A percentile compares a stretch with the other conserved stretches of the same genome.
These are phyloP conservation scores for Folsomia manolachei DNA, from an alignment of 2,888 invertebrate species.

Conservation along the genomic window DNA sequence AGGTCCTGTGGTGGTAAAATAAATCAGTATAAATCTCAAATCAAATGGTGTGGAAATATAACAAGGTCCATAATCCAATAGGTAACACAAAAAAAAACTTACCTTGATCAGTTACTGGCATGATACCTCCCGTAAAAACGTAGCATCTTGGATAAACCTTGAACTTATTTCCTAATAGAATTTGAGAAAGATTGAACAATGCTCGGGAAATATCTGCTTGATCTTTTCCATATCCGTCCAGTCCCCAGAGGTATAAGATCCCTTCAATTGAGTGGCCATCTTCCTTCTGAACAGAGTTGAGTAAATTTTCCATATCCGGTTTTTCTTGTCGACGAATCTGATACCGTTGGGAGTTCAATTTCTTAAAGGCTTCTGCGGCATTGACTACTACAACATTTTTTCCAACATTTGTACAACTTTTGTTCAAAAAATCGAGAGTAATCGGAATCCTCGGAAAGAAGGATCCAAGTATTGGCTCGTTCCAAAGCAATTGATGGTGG, in stretches of 20 bases:
- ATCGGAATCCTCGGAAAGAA: neutral
- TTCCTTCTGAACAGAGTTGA: neutral
- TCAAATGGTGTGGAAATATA: no score
- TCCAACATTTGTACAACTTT: neutral
- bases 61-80: no score
- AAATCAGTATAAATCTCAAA: no score
- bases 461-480: neutral
- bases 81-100: no score
- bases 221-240: slow-evolving; percentile 8
- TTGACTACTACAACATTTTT: slow-evolving; percentile 13
- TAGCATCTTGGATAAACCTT: slow-evolving; percentile 32
- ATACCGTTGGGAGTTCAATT: neutral
- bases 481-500: neutral
- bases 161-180: slow-evolving; percentile 26
- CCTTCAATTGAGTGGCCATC: slow-evolving; percentile 28
- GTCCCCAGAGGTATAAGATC: slow-evolving; percentile 37
- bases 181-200: slow-evolving; percentile 32
- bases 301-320: slow-evolving; percentile 17
- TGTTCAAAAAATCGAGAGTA: neutral
- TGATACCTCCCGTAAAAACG: slow-evolving; percentile 30
- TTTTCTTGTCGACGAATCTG: slow-evolving; percentile 23
- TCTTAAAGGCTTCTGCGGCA: neutral
- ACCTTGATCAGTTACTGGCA: slow-evolving; percentile 28
- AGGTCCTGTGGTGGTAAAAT: no score
- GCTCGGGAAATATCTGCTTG: slow-evolving; percentile 17